Evolutionary conservation across 1,140 invertebrate genomes (phyloP).

Genomic region (Antheraea mylitta): DNA sequence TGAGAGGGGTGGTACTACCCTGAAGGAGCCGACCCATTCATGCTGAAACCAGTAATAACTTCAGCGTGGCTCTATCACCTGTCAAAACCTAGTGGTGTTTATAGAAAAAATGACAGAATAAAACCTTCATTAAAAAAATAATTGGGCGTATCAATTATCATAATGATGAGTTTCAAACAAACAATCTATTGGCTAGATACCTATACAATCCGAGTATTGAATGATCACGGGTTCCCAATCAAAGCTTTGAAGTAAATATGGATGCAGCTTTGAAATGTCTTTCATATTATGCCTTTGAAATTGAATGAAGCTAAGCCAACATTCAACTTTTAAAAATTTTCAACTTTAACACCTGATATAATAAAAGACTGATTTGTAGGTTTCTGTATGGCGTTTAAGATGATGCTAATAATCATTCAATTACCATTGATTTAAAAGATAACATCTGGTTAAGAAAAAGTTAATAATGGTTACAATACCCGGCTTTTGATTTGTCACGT

Average conservation of each 20-base stretch:
- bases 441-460: too few species aligned
- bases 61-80: too few species aligned
- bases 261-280: neutral
- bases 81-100: too few species aligned
- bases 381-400: neutral
- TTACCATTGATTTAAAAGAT: neutral
- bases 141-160: too few species aligned
- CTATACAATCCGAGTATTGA: neutral
- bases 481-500: too few species aligned
- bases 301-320: neutral
- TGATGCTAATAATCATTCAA: neutral
- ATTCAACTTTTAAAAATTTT: too few species aligned
- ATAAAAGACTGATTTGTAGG: neutral
- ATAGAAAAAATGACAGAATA: too few species aligned
- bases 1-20: too few species aligned
- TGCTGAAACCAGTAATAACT: too few species aligned
- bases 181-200: neutral
- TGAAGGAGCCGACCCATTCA: too few species aligned
- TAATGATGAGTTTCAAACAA: neutral
- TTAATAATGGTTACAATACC: too few species aligned
- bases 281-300: neutral
- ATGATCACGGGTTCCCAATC: neutral
- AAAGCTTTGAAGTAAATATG: neutral
- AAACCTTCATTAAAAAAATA: too few species aligned
- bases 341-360: neutral